Evolutionary conservation across 2,888 invertebrate genomes (phyloP), one percentile per base, ranked within the genome.

Genomic region (Choristoneura rosaceana): DNA sequence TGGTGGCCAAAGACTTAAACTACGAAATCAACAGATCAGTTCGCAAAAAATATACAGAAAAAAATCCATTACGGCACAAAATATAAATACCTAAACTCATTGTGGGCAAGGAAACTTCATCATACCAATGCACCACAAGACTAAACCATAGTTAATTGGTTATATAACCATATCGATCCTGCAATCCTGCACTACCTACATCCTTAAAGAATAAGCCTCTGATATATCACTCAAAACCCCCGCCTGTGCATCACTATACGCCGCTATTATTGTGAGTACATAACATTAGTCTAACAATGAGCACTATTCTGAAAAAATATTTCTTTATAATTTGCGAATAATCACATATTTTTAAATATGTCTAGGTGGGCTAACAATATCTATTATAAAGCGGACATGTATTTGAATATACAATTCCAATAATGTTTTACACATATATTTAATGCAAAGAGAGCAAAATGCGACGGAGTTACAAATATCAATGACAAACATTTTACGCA

Each of bases 261-360:
- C 82, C 83, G 84, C 69, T 70, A 71, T 69, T 70, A 71, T 59
- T 63, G 74, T 74, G 65, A 71, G 67, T 74, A 71, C 65, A 60
- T 71, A 75, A 76, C 75, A 74, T 76, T 73, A 77, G 74, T 69
- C 79, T 83, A 84, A 87, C 82, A 87, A 89, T 89, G 87, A 91
- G 89, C 90, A 87, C 88, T 90, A 90, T 82, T 78, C 85, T 92
- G 90, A 90, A 93, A 93, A 93, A 92, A 92, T 92, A 92, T 87
- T 78, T 64, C 69, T 73, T 81, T 87, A 88, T 91, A 91, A 89
- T 89, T 85, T 89, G 92, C 90, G 87, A 90, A 91, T 86, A 84
- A 87, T 89, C 85, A 87, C 88, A 90, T 88, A 87, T 87, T 90
- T 85, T 82, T 78, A 75, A 79, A 80, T 86, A 83, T 85, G 82